These are phyloP conservation scores for Brachyhypopomus occidentalis DNA, from an alignment of 2,113 vertebrate species.

Conservation along the genomic window DNA sequence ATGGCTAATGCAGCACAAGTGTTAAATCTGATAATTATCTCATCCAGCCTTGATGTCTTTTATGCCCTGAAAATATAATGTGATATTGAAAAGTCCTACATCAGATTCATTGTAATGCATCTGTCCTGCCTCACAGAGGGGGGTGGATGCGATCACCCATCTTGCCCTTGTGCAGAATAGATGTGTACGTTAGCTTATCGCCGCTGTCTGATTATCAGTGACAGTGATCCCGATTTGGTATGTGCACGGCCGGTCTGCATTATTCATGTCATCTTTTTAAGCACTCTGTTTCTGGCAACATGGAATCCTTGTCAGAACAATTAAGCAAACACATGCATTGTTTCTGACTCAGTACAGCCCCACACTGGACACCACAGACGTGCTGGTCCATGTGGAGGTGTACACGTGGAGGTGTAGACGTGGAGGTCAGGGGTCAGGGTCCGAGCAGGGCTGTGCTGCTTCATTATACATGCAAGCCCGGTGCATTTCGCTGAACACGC, in stretches of 20 bases:
- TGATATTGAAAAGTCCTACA: slow-evolving; percentile 59
- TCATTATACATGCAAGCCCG: slow-evolving; percentile 36
- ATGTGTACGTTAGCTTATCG: slow-evolving; percentile 66
- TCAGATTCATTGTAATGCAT: slow-evolving; percentile 67
- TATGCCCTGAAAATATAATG: slow-evolving; percentile 57
- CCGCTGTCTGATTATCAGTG: slow-evolving; percentile 65
- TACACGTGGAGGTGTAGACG: too few species aligned
- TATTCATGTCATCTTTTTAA: slow-evolving; percentile 63
- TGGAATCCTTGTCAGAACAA: slow-evolving; percentile 49
- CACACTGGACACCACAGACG: not conserved
- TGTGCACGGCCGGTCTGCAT: slow-evolving; percentile 58
- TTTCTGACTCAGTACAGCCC: slow-evolving; percentile 13
- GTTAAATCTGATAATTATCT: slow-evolving; percentile 73
- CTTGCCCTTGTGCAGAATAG: slow-evolving; percentile 64
- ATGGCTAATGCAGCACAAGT: slow-evolving; percentile 67
- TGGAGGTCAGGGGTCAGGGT: slow-evolving; percentile 29
- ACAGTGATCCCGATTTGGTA: slow-evolving; percentile 65
- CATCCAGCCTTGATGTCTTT: slow-evolving; percentile 65
- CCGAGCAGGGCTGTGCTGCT: slow-evolving; percentile 23
- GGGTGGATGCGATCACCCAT: slow-evolving; percentile 59
- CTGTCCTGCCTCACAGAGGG: slow-evolving; percentile 53
- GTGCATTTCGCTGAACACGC: not conserved
- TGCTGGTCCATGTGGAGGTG: not conserved
- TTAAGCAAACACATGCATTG: slow-evolving; percentile 47
- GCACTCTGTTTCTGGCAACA: slow-evolving; percentile 61